Base-by-base conservation (phyloP, 2,888 invertebrate genomes). In the Cataglyphis livida region DNA sequence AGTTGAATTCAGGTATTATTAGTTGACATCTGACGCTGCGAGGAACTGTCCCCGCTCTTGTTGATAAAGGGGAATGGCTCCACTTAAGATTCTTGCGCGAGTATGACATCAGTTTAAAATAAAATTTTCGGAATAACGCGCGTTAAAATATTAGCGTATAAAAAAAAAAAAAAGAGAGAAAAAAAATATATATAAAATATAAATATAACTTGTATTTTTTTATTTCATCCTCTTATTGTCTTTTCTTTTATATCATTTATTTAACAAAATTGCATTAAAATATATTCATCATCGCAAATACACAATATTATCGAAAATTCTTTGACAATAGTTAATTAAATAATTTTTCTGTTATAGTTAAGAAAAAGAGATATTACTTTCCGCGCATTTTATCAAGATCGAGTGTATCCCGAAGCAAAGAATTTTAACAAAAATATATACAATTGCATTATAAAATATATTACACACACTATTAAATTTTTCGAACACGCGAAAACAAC, bases 1-100 rank as follows among this genome's bases (percentile, higher is more conserved):
- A 28, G 25, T 73, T 79, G 59, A 44, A 79, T 79, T 59, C 78
- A 79, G 73, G 35, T 79, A 79, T 79, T 73, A 79, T 79, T 79
- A 79, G 74, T 71, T 79, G 78, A 73, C 78, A 79, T 79, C 35
- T 66, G 57, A 71, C 57, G 78, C 73, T 59, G 32, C 44, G 35
- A 59, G 32, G 74, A 25, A 59, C 73, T 73, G 78, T 73, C 41
- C 12, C 6, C 70, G 57, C 41, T 68, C 57, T 57, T 76, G 68
- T 65, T 65, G 66, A 25, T 38, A 41, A 73, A 73, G 25, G 57
- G 15, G n/a, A 54, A 78, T 21, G 57, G 57, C 44, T 59, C 12
- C 41, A 21, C 44, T 78, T 59, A 21, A 59, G 35, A 71, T 73
- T 73, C 57, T 73, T 41, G 71, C 21, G 18, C 2, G 44, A 73